These are phyloP conservation scores for Metopolophium dirhodum DNA, from an alignment of 1,140 invertebrate species.

Conservation along the genomic window DNA sequence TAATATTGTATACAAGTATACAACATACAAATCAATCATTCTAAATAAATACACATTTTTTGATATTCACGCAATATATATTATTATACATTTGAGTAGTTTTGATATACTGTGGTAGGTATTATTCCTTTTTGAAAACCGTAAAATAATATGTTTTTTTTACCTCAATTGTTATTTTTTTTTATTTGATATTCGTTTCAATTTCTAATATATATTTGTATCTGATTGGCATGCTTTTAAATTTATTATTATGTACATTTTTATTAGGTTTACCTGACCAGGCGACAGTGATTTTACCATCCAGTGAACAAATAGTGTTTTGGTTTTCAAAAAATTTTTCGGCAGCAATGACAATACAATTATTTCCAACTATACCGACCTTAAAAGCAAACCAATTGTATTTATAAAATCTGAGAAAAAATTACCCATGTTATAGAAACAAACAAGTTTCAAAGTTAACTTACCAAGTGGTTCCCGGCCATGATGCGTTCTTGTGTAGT, in stretches of 20 bases:
- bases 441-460: neutral
- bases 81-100: no score
- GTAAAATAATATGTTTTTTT: no score
- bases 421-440: neutral
- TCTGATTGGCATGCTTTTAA: neutral
- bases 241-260: neutral
- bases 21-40: neutral
- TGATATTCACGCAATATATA: no score
- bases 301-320: neutral
- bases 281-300: constrained; percentile 35
- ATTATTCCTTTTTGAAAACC: no score
- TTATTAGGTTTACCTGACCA: constrained; percentile 29
- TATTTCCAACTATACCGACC: constrained; percentile 29
- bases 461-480: neutral
- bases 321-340: neutral
- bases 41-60: no score
- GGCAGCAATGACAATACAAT: constrained; percentile 41
- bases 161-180: no score
- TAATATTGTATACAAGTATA: neutral
- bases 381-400: neutral
- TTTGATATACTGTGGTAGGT: no score
- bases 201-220: no score
- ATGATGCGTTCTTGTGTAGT: neutral
- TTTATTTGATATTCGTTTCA: no score
- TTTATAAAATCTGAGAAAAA: neutral